Base-by-base conservation (phyloP, 2,888 invertebrate species). In the Aleiodes testaceus region DNA sequence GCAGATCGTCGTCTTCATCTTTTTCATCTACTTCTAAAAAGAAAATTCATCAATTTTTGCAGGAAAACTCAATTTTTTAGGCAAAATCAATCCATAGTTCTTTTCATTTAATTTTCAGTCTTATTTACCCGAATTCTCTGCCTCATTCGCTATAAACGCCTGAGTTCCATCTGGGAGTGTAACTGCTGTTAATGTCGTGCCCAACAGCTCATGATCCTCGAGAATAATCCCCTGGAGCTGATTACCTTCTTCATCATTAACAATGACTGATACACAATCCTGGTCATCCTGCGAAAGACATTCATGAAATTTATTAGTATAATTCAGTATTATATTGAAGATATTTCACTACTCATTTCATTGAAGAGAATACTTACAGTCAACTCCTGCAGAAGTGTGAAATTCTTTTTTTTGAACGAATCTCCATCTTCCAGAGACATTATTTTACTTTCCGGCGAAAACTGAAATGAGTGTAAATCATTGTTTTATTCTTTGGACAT, bases 161-260 rank as follows among this genome's bases (percentile, higher is more conserved):
- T 86, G 85, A 2, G 82, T 86, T 44, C 87, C 87, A 75, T 87
- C 86, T 0, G 87, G 82, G 44, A 87, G 75, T 4, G 86, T 87
- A 55, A 87, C 80, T 1, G 87, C 82, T 9, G 87, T 87, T 20
- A 87, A 72, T 6, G 82, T 83, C 1, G 82, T 79, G 3, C 83
- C 80, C 9, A 86, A 77, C 6, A 85, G 67, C 20, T 74, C 72
- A 36, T 84, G 80, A 53, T 85, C 83, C 3, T 84, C 81, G 36
- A 86, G 74, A 53, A 85, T 79, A 12, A 86, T 73, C 63, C 83
- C 79, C 61, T 82, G 82, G 1, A 81, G 76, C 0, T 69, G 72
- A 42, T 78, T 74, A 12, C 77, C 79, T 1, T 80, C 79, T n/a
- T 78, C 77, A 44, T 84, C 79, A 36, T 82, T 81, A 9, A 85